Conservation (phyloP, 1,140 invertebrate genomes). For the Ceratina japonica region DNA sequence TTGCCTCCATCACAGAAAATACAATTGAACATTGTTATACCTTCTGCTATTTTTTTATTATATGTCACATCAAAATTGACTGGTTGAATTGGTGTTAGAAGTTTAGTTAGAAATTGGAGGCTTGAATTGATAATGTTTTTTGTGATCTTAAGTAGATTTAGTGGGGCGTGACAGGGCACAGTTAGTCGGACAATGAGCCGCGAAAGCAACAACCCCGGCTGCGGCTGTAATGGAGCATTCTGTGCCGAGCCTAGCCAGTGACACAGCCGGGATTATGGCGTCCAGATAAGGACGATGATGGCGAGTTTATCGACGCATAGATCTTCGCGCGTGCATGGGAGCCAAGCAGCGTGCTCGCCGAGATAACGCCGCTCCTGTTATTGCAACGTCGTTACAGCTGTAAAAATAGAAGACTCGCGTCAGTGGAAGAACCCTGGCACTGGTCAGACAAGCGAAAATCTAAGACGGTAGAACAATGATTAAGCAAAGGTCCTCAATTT, state of each 20-base stretch:
- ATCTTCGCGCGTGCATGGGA: slow-evolving; percentile 1
- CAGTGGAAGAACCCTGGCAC: too few species aligned
- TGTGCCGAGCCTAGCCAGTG: slow-evolving; percentile 27
- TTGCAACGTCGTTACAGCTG: slow-evolving; percentile 18
- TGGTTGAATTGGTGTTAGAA: too few species aligned
- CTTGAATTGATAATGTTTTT: too few species aligned
- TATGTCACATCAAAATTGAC: too few species aligned
- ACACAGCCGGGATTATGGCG: slow-evolving; percentile 39
- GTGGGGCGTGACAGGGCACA: slow-evolving; percentile 12
- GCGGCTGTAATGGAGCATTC: slow-evolving; percentile 32
- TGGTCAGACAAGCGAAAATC: too few species aligned
- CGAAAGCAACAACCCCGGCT: slow-evolving; percentile 40
- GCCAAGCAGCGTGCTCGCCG: slow-evolving; percentile 3
- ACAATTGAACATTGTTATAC: too few species aligned
- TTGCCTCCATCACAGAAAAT: too few species aligned
- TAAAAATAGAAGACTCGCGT: not conserved
- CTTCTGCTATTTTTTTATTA: too few species aligned
- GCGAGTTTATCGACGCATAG: slow-evolving; percentile 14
- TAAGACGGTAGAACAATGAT: too few species aligned
- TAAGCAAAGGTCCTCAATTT: too few species aligned
- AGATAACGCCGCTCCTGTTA: slow-evolving; percentile 20
- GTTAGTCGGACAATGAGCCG: slow-evolving; percentile 49
- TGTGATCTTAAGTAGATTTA: too few species aligned
- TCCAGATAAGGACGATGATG: slow-evolving; percentile 45
- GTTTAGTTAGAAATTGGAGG: too few species aligned